phyloP scores from a whole-genome alignment of 2,113 vertebrate genomes.

The Nycticryphes semicollaris region DNA sequence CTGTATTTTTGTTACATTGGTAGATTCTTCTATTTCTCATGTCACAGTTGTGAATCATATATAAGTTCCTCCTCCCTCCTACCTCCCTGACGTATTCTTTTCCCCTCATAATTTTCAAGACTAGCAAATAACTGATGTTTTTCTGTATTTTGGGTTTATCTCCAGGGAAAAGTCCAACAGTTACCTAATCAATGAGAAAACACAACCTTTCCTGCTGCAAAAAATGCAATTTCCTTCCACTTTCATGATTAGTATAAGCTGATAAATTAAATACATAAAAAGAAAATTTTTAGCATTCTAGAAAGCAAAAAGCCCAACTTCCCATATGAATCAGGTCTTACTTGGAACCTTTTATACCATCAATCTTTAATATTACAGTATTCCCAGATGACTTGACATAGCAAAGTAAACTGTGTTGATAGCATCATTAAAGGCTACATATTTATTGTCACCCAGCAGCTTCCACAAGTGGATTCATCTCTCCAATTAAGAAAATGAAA shows the following conservation, averaged over 20 bases:
- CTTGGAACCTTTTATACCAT: not conserved
- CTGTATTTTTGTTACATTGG: not conserved
- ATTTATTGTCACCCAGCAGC: not conserved
- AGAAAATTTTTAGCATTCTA: not conserved
- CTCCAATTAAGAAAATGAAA: not conserved
- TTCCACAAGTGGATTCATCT: not conserved
- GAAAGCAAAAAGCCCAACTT: not conserved
- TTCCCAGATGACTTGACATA: not conserved
- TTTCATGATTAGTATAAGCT: not conserved
- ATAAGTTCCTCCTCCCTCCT: not conserved
- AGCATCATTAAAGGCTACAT: not conserved
- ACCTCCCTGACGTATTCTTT: rapidly evolving
- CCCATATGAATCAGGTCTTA: not conserved
- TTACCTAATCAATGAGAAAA: not conserved
- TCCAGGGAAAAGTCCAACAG: not conserved
- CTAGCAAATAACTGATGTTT: not conserved
- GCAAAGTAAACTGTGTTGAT: not conserved
- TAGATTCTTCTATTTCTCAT: not conserved
- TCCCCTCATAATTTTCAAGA: not conserved
- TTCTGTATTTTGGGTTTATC: not conserved
- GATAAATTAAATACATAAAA: not conserved
- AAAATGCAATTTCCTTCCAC: not conserved
- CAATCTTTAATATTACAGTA: not conserved
- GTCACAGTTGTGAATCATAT: not conserved
- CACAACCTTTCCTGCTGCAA: not conserved